phyloP scores from a whole-genome alignment of 2,888 invertebrate genomes.

The Noctua janthina region DNA sequence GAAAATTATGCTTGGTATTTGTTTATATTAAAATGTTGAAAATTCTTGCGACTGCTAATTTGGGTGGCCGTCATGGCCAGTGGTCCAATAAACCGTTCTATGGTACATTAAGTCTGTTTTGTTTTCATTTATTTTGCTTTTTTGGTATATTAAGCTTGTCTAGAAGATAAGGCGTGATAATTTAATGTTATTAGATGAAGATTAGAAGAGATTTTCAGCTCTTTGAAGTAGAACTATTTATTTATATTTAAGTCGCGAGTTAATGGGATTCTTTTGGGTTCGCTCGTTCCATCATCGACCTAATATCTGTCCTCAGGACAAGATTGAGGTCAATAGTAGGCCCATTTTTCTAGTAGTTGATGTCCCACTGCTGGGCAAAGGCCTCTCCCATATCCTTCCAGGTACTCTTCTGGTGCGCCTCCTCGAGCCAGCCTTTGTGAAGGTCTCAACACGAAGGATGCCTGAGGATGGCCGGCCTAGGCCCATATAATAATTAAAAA shows the following conservation, averaged over 20 bases:
- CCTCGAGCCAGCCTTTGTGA: no score
- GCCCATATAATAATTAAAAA: neutral
- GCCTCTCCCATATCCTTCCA: no score
- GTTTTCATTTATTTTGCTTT: slow-evolving; percentile 18
- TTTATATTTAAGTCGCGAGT: neutral
- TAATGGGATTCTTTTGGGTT: neutral
- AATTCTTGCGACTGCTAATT: slow-evolving; percentile 41
- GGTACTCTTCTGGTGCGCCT: no score
- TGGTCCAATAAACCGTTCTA: slow-evolving; percentile 63
- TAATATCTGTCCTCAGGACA: neutral
- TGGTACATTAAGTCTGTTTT: slow-evolving; percentile 40
- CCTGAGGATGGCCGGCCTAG: no score
- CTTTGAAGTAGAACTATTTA: neutral
- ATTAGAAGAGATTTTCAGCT: slow-evolving; percentile 1
- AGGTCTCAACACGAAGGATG: no score
- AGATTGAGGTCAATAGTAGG: neutral
- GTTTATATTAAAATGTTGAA: slow-evolving; percentile 46
- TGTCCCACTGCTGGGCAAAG: no score
- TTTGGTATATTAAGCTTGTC: slow-evolving; percentile 15
- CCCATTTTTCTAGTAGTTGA: no score
- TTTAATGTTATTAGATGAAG: neutral
- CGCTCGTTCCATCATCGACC: neutral
- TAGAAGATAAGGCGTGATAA: slow-evolving; percentile 11
- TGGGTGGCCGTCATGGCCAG: slow-evolving; percentile 68
- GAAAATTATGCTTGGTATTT: slow-evolving; percentile 54